Conservation (phyloP, 2,888 invertebrate genomes). For the Aphodius granarius region DNA sequence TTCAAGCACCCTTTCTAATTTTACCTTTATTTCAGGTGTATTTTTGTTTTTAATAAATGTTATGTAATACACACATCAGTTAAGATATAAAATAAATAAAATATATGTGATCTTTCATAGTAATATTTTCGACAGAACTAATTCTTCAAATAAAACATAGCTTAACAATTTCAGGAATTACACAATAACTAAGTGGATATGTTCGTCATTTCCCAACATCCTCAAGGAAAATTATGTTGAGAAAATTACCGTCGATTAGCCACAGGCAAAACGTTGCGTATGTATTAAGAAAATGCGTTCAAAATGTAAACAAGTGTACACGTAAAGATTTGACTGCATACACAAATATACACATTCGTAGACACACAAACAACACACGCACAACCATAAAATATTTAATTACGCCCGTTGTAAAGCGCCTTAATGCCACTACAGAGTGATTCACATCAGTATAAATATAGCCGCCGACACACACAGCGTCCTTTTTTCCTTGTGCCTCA, state of each 20-base stretch:
- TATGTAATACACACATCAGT: no score
- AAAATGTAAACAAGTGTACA: slow-evolving; percentile 10
- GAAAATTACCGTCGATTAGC: neutral
- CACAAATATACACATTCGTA: neutral
- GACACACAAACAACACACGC: slow-evolving; percentile 7
- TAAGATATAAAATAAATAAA: no score
- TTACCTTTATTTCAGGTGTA: no score
- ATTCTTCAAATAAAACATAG: no score
- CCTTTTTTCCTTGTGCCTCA: slow-evolving; percentile 1
- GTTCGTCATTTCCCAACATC: neutral
- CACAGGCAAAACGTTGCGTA: neutral
- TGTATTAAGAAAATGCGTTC: slow-evolving; percentile 1
- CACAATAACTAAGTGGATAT: neutral
- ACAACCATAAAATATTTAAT: slow-evolving; percentile 18
- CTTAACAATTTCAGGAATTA: neutral
- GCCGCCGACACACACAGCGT: neutral
- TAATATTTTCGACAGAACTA: no score
- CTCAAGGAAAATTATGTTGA: neutral
- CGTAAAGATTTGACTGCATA: neutral
- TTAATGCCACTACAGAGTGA: slow-evolving; percentile 1
- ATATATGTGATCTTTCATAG: no score
- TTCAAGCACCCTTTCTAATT: no score
- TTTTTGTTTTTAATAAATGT: no score
- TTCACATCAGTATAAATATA: slow-evolving; percentile 8
- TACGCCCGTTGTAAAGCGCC: slow-evolving; percentile 8